Evolutionary conservation across 2,888 invertebrate species (phyloP).

Genomic region (Melanchra persicariae): DNA sequence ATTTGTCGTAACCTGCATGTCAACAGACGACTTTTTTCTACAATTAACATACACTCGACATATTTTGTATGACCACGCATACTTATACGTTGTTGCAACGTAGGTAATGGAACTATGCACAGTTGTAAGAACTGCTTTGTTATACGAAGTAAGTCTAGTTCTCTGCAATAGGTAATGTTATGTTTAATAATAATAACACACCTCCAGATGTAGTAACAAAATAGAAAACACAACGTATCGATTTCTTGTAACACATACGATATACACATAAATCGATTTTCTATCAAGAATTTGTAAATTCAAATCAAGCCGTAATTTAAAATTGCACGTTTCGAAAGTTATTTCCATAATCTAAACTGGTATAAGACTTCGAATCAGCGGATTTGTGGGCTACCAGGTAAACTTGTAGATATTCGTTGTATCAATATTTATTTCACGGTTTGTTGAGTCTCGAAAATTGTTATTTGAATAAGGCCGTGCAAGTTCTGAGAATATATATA

Average conservation of each 20-base stretch:
- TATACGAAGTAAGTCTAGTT: constrained; percentile 30
- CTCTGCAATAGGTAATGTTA: constrained; percentile 14
- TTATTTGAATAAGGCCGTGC: constrained; percentile 26
- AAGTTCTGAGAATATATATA: constrained; percentile 43
- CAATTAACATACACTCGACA: constrained; percentile 52
- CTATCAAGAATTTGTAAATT: constrained; percentile 54
- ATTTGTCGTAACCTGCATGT: constrained; percentile 57
- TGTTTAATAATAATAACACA: constrained; percentile 41
- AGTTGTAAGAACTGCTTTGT: constrained; percentile 23
- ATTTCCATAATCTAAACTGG: constrained; percentile 55
- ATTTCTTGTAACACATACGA: constrained; percentile 48
- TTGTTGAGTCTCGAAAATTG: constrained; percentile 39
- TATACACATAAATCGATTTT: constrained; percentile 46
- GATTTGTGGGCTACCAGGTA: constrained; percentile 52
- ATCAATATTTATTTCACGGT: constrained; percentile 49
- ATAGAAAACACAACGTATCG: constrained; percentile 39
- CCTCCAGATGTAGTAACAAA: constrained; percentile 31
- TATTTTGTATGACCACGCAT: constrained; percentile 35
- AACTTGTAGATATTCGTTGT: constrained; percentile 40
- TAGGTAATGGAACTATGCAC: constrained; percentile 15
- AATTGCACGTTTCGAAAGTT: constrained; percentile 61
- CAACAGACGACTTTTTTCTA: constrained; percentile 61
- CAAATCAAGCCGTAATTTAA: constrained; percentile 49
- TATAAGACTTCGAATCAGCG: constrained; percentile 41
- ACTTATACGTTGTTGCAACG: constrained; percentile 4